phyloP scores from a whole-genome alignment of 1,140 invertebrate genomes.

The Pantala flavescens region DNA sequence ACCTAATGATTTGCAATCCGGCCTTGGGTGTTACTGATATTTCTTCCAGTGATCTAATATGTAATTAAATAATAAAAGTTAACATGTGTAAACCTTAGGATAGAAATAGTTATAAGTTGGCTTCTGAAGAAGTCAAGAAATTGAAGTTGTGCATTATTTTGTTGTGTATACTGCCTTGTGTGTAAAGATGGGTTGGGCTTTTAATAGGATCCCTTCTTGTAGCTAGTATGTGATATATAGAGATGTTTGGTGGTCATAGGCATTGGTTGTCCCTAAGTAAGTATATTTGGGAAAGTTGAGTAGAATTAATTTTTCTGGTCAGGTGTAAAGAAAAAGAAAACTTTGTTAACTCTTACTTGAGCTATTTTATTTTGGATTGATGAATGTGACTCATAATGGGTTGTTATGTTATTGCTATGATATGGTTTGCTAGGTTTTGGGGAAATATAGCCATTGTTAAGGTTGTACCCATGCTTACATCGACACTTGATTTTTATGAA shows the following conservation, averaged over 20 bases:
- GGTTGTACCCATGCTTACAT: conserved; percentile 4
- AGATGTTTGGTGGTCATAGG: conserved; percentile 8
- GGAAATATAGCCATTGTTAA: not conserved
- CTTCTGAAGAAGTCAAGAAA: conserved; percentile 12
- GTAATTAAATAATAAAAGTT: conserved; percentile 13
- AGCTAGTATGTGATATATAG: conserved; percentile 16
- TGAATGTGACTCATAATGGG: not conserved
- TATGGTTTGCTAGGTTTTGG: conserved; percentile 1
- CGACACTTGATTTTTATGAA: conserved; percentile 4
- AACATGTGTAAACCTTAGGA: conserved; percentile 5
- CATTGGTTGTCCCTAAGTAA: conserved; percentile 5
- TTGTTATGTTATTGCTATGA: not conserved
- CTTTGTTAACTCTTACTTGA: not conserved
- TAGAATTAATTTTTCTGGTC: conserved; percentile 10
- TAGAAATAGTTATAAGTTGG: conserved; percentile 12
- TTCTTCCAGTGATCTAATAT: conserved; percentile 22
- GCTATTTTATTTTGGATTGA: conserved; percentile 10
- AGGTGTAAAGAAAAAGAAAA: not conserved
- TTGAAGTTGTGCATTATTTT: conserved; percentile 12
- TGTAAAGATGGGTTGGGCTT: conserved; percentile 17
- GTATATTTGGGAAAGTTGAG: not conserved
- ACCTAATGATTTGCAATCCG: conserved; percentile 14
- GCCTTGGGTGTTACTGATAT: conserved; percentile 19
- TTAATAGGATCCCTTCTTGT: conserved; percentile 15
- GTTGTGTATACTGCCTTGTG: conserved; percentile 16